phyloP scores from a whole-genome alignment of 2,113 vertebrate genomes.

The Pseudopodoces humilis region DNA sequence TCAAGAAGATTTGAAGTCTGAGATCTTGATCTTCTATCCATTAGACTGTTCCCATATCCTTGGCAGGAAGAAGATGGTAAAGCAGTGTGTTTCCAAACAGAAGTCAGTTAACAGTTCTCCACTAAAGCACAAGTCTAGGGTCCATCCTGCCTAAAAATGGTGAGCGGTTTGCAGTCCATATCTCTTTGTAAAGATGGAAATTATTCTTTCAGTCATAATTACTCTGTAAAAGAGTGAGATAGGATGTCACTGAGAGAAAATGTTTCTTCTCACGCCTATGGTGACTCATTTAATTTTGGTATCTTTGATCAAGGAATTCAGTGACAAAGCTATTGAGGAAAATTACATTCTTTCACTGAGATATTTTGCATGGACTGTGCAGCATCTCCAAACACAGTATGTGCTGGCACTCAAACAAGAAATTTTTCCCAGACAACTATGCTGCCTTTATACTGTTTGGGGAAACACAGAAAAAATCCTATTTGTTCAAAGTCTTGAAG shows the following conservation, averaged over 20 bases:
- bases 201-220: neutral
- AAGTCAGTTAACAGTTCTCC: neutral
- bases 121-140: neutral
- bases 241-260: neutral
- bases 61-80: neutral
- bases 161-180: neutral
- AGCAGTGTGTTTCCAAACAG: neutral
- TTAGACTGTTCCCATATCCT: neutral
- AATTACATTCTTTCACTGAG: neutral
- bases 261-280: neutral
- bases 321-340: constrained; percentile 12
- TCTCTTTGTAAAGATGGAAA: neutral
- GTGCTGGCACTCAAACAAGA: neutral
- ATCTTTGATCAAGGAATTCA: constrained; percentile 29
- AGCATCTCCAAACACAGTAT: neutral
- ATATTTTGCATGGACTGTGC: neutral
- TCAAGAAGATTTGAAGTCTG: neutral
- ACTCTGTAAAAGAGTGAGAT: neutral
- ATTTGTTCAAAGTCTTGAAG: neutral
- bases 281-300: neutral
- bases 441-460: neutral
- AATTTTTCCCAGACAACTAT: neutral
- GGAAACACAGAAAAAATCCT: neutral
- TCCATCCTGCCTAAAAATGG: neutral
- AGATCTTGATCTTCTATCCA: neutral